phyloP scores from a whole-genome alignment of 1,140 invertebrate species.

The Lutraria rhynchaena region DNA sequence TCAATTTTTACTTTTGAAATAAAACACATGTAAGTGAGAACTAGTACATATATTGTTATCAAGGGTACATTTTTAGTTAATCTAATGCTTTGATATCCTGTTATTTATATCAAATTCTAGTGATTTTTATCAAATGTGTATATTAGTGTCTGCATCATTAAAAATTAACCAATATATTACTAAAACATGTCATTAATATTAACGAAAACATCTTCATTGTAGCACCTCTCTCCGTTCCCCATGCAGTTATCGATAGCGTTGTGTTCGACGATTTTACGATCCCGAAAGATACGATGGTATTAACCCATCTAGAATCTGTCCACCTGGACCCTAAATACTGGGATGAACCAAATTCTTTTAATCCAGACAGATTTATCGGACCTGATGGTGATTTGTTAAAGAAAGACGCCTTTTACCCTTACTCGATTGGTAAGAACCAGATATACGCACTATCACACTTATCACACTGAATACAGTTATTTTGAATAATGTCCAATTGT shows the following conservation, averaged over 20 bases:
- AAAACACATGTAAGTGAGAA: too few relatives aligned
- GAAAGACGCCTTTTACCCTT: slow-evolving; percentile 86
- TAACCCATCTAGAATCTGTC: slow-evolving; percentile 87
- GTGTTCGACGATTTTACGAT: slow-evolving; percentile 55
- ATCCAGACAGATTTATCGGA: slow-evolving; percentile 88
- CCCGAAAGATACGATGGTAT: slow-evolving; percentile 84
- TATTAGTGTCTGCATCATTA: too few relatives aligned
- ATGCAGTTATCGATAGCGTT: slow-evolving; percentile 46
- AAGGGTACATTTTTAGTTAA: too few relatives aligned
- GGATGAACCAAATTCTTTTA: slow-evolving; percentile 87
- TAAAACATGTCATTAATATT: too few relatives aligned
- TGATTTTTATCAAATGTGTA: too few relatives aligned
- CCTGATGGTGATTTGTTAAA: slow-evolving; percentile 85
- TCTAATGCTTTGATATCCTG: too few relatives aligned
- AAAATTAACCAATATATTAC: too few relatives aligned
- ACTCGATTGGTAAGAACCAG: slow-evolving; percentile 86
- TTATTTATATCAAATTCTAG: too few relatives aligned
- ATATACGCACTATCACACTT: background rate
- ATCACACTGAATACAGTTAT: background rate
- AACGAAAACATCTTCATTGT: too few relatives aligned
- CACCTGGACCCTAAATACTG: slow-evolving; percentile 86
- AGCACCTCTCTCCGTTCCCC: slow-evolving; percentile 57
- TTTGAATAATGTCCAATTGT: background rate
- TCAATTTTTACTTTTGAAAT: too few relatives aligned
- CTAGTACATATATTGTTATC: too few relatives aligned